A percentile compares a stretch with the other conserved stretches of the same genome.
phyloP scores from a whole-genome alignment of 2,888 invertebrate genomes.

The Acholoe squamosa region DNA sequence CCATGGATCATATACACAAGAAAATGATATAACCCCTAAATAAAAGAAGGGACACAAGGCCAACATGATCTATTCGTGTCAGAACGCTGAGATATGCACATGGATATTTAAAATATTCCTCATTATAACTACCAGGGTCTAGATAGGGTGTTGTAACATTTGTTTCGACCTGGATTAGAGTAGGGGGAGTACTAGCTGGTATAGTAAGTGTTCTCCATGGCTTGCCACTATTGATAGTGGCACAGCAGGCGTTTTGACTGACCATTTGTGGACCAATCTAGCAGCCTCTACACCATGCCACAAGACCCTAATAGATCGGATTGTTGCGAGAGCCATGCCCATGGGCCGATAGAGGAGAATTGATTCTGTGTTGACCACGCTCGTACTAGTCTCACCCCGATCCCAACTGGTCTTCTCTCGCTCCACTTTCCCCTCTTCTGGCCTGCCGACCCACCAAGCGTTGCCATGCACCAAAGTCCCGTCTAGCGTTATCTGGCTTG shows the following conservation, averaged over 20 bases:
- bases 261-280: constrained; percentile 21
- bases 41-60: too few relatives aligned
- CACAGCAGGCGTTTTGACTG: not conserved
- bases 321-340: not conserved
- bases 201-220: too few relatives aligned
- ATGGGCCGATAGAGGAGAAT: not conserved
- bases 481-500: not conserved
- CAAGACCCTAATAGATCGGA: not conserved
- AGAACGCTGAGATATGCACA: too few relatives aligned
- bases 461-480: not conserved
- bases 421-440: not conserved
- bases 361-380: not conserved
- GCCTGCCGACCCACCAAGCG: not conserved
- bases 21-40: too few relatives aligned
- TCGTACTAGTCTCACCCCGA: not conserved
- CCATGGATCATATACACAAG: too few relatives aligned
- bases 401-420: not conserved
- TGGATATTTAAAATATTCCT: too few relatives aligned
- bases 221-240: too few relatives aligned
- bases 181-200: too few relatives aligned
- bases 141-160: too few relatives aligned
- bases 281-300: constrained; percentile 3
- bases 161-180: too few relatives aligned
- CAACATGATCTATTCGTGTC: too few relatives aligned
- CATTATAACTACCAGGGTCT: too few relatives aligned